Evolutionary conservation across 1,140 invertebrate genomes (phyloP).

Genomic region (Contarinia nasturtii): DNA sequence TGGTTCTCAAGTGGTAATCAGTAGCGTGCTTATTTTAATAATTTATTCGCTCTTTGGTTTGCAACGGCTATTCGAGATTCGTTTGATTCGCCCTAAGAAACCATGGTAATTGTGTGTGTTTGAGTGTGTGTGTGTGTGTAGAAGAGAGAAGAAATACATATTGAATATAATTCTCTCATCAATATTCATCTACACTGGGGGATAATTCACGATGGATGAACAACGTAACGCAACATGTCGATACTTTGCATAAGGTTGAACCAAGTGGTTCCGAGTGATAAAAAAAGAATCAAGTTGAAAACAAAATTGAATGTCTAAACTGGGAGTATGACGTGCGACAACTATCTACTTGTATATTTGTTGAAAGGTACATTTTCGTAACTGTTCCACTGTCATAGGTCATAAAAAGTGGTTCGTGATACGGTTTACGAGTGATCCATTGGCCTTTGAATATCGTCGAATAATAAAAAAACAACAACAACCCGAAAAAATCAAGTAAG

Average conservation of each 20-base stretch:
- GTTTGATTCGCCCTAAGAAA: conserved; percentile 40
- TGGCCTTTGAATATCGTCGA: too few relatives aligned
- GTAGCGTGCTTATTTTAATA: conserved; percentile 41
- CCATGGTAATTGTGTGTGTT: neutral
- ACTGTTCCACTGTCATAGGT: too few relatives aligned
- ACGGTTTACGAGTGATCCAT: too few relatives aligned
- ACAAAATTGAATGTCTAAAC: too few relatives aligned
- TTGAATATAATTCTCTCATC: neutral
- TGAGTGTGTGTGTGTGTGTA: neutral
- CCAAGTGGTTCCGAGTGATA: neutral
- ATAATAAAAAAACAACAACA: too few relatives aligned
- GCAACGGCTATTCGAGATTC: conserved; percentile 66
- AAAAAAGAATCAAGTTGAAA: neutral
- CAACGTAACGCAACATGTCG: neutral
- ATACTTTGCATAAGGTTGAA: neutral
- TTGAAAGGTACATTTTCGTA: too few relatives aligned
- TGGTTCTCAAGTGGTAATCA: neutral
- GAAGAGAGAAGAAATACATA: neutral
- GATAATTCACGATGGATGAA: neutral
- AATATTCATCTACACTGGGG: neutral
- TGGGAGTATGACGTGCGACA: too few relatives aligned
- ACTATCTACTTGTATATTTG: too few relatives aligned
- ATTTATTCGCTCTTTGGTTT: conserved; percentile 64
- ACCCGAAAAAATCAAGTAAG: too few relatives aligned
- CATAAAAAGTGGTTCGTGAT: too few relatives aligned